Base-by-base conservation (phyloP, 2,888 invertebrate species). In the Operophtera brumata region DNA sequence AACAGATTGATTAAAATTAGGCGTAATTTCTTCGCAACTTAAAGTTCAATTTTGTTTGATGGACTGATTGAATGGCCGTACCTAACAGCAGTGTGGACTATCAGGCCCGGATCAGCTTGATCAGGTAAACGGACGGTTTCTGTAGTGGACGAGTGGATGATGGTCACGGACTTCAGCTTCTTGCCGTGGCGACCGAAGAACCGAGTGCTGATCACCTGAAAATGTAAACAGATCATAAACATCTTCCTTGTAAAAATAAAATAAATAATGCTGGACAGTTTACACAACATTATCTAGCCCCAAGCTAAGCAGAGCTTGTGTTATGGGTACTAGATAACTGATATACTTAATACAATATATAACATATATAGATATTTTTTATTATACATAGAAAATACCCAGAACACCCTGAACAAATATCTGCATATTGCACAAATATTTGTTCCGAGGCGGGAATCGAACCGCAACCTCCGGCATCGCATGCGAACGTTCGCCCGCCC, bases 101-200 rank as follows among this genome's bases (percentile, higher is more conserved):
- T 96, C 32, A 95, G 92, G 6, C 93, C 94, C 62, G 92, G 93
- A 64, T 94, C 94, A 64, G 93, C 92, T 61, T 95, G 93, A 59
- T 94, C 95, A 58, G 96, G 96, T 66, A 96, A 88, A 25, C 96
- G 93, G 62, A 96, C 96, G 62, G 96, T 96, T 90, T 96, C 96
- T 57, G 96, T 96, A 54, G 96, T 95, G 67, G 96, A 95, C 78
- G 95, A 96, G 92, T 96, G 96, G 75, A 96, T 95, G 80, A 96
- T 96, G 70, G 96, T 96, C 67, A 96, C 94, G 13, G 95, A 94
- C 84, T 96, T 96, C 71, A 96, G 91, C 85, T 96, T 96, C 81
- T 94, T 92, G 84, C 94, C 94, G 63, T 93, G 92, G 71, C 96
- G 96, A 73, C 96, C 95, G 73, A 96, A 91, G 73, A 95, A 91